Evolutionary conservation across 2,113 vertebrate species (phyloP), one percentile per base, ranked within the genome.

Genomic region (Eurystomus gularis): DNA sequence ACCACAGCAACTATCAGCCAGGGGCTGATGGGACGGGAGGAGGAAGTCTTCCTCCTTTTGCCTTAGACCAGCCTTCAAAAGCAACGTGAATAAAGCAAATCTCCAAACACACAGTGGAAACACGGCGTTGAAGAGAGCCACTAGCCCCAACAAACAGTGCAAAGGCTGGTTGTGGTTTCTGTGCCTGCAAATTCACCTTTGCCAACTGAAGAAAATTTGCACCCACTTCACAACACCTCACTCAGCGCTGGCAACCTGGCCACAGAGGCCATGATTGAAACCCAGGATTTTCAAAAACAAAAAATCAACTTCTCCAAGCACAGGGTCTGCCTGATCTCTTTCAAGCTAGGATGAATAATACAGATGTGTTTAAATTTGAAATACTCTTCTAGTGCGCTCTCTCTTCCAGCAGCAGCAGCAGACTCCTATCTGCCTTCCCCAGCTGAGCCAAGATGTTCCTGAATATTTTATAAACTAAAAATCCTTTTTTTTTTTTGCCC

Each of bases 391-490:
- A 64, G 60, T 71, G 82, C 92, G 79, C 35, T 44, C 83, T 88
- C 76, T 90, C 62, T 90, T 93, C 64, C 57, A 90, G 88, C 58
- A 91, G 44, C 48, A 66, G 84, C 51, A 68, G 84, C 79, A 75
- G 79, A 88, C 86, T 95, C 71, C 82, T 72, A 71, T 70, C 90
- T 68, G 86, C 77, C 65, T 92, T 78, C 35, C 55, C 33, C 76
- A 93, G 76, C 82, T 86, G 52, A 95, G 72, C 51, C 71, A 88
- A 86, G 92, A 64, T 58, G 92, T 62, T 90, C 87, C 71, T 96
- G 82, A 96, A 95, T 97, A 94, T 92, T 96, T 97, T 81, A 93
- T 95, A 86, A 57, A 81, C 55, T 78, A 66, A 96, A 94, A 93
- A 93, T 70, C 82, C 92, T 90, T 91, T 66, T 75, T 87, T 75